Evolutionary conservation across 2,797 vertebrate species (phyloP), one percentile per base, ranked within the genome.

Genomic region (Acipenser transmontanus): DNA sequence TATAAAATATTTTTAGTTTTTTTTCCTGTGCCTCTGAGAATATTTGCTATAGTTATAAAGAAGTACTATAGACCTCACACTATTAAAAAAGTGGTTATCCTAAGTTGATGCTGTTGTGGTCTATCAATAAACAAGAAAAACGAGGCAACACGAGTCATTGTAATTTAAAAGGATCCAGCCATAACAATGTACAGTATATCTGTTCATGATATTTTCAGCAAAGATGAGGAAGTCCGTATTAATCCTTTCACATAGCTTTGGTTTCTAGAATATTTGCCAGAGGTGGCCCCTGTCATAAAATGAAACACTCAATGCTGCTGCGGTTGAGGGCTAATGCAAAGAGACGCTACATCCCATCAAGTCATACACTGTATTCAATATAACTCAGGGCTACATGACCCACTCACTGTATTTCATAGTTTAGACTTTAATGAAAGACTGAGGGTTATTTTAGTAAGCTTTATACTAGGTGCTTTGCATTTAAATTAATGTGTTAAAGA

Each of bases 281-380:
- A n/a, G 12, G 54, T 57, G 54, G 54, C 7, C 6, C 12, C 54
- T 11, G 14, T 57, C 9, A 57, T 7, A n/a, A 34, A 34, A 34
- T 3, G 2, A 57, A 57, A 57, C 54, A 1, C 7, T 34, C 1
- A 1, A 34, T 34, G 34, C 11, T 77, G 74, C 69, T 70, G 73
- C 78, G 70, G 77, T 65, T 70, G 69, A 66, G 66, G 73, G 66
- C 66, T 76, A 67, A 76, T 70, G 70, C 69, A 69, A 47, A 65
- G 64, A 78, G 71, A 75, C 67, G 1, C 73, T 74, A 70, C 62
- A 69, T 64, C 72, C 61, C 65, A 74, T 66, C 68, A 66, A 68
- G 56, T 79, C 75, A 67, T 65, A 70, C 66, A 72, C 68, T 70
- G 61, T 72, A 70, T 77, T 72, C 78, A 78, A 82, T 80, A 75